Percentiles rank a stretch among this genome's conserved stretches.
Evolutionary conservation across 2,888 invertebrate species (phyloP).

Genomic region (Glomeris marginata): DNA sequence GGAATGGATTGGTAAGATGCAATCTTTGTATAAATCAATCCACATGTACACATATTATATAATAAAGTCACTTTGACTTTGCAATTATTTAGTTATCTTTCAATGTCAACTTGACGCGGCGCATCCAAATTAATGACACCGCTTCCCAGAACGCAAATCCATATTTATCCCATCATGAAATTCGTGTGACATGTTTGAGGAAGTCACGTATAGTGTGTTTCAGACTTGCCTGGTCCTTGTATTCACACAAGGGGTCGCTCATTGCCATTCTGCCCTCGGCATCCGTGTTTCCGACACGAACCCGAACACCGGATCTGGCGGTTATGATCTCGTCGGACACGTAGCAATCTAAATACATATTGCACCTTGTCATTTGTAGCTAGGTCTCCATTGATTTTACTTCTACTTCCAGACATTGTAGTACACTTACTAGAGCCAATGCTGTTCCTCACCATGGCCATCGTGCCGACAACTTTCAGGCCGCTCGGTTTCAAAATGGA

Average conservation of each 20-base stretch:
- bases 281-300: constrained; percentile 85
- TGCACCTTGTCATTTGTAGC: too few species aligned
- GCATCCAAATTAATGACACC: too few species aligned
- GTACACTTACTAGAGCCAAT: constrained; percentile 45
- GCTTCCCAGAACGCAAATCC: too few species aligned
- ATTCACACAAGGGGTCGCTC: constrained; percentile 70
- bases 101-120: too few species aligned
- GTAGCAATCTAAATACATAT: constrained; percentile 68
- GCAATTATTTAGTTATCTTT: too few species aligned
- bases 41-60: too few species aligned
- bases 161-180: too few species aligned
- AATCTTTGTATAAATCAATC: too few species aligned
- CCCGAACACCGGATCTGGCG: constrained; percentile 62
- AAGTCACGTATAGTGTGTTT: not conserved
- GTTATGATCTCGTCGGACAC: constrained; percentile 81
- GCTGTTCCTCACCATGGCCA: constrained; percentile 80
- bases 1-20: too few species aligned
- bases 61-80: too few species aligned
- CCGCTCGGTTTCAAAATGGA: constrained; percentile 50
- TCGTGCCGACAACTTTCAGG: constrained; percentile 60
- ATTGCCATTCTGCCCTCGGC: constrained; percentile 90
- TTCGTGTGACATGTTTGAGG: too few species aligned
- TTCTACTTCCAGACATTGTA: constrained; percentile 16
- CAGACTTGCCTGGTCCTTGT: constrained; percentile 33
- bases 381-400: not conserved